Evolutionary conservation across 1,140 invertebrate species (phyloP).

Genomic region (Magallana ariakensis): DNA sequence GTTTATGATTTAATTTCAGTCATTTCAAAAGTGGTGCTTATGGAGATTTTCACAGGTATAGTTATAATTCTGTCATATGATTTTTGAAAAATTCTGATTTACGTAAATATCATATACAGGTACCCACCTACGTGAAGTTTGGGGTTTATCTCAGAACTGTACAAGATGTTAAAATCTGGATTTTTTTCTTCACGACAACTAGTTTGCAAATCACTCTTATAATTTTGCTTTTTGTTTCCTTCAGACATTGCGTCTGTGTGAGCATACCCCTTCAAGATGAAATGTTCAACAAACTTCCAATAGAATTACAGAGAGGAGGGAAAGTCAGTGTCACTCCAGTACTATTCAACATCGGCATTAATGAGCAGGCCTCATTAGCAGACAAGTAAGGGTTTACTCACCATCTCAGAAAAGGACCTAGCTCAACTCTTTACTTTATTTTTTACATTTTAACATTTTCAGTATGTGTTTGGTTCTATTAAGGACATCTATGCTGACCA

Average conservation of each 20-base stretch:
- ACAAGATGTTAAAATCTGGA: too few species aligned
- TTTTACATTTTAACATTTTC: too few species aligned
- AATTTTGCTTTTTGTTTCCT: too few species aligned
- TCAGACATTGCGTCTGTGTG: slow-evolving; percentile 72
- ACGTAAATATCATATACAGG: too few species aligned
- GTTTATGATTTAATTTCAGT: slow-evolving; percentile 57
- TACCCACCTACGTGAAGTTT: too few species aligned
- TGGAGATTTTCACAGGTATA: slow-evolving; percentile 72
- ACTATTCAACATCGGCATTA: slow-evolving; percentile 97
- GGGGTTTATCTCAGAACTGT: too few species aligned
- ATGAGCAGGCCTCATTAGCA: slow-evolving; percentile 93
- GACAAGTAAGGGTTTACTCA: slow-evolving; percentile 83
- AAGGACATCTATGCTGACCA: too few species aligned
- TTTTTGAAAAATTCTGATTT: too few species aligned
- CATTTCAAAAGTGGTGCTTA: slow-evolving; percentile 65
- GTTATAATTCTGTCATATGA: not conserved
- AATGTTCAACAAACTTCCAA: slow-evolving; percentile 68
- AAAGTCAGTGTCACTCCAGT: slow-evolving; percentile 90
- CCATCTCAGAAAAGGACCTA: not conserved
- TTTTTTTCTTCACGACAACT: too few species aligned
- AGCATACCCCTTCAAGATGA: slow-evolving; percentile 66
- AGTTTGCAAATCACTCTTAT: too few species aligned
- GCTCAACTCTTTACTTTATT: too few species aligned
- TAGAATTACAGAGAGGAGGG: slow-evolving; percentile 69
- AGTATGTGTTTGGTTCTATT: too few species aligned